phyloP scores from a whole-genome alignment of 2,797 vertebrate species.

The Argentina silus region DNA sequence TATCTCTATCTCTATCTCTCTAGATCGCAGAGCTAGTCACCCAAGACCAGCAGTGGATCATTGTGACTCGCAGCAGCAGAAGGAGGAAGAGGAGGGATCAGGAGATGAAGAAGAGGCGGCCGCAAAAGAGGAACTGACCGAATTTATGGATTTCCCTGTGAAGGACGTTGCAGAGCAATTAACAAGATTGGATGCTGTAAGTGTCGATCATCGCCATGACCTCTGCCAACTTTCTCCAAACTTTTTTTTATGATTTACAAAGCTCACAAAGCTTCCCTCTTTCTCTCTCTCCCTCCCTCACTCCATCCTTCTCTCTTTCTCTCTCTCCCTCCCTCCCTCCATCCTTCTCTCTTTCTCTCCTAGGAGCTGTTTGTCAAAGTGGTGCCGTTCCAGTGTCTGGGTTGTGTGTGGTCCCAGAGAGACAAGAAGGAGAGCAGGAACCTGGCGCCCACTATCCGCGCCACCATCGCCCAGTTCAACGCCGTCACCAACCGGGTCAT shows the following conservation, averaged over 20 bases:
- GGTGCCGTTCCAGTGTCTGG: slow-evolving; percentile 87
- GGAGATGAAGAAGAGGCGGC: slow-evolving; percentile 28
- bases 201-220: slow-evolving; percentile 40
- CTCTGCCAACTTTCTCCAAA: no score
- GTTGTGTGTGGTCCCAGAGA: slow-evolving; percentile 90
- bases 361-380: slow-evolving; percentile 86
- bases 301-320: not conserved
- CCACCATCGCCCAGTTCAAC: slow-evolving; percentile 92
- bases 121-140: slow-evolving; percentile 45
- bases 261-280: not conserved
- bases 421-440: slow-evolving; percentile 85
- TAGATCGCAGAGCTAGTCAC: slow-evolving; percentile 47
- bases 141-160: slow-evolving; percentile 77
- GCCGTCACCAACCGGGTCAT: slow-evolving; percentile 85
- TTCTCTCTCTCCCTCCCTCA: not conserved
- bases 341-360: not conserved
- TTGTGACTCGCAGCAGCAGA: slow-evolving; percentile 1
- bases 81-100: slow-evolving; percentile 27
- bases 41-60: slow-evolving; percentile 28
- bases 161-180: slow-evolving; percentile 85
- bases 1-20: slow-evolving; percentile 13
- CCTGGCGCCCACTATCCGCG: slow-evolving; percentile 81
- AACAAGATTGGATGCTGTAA: slow-evolving; percentile 84
- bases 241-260: not conserved
- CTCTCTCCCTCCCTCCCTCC: not conserved